phyloP scores from a whole-genome alignment of 2,113 vertebrate species.

The Todiramphus saurophagus region DNA sequence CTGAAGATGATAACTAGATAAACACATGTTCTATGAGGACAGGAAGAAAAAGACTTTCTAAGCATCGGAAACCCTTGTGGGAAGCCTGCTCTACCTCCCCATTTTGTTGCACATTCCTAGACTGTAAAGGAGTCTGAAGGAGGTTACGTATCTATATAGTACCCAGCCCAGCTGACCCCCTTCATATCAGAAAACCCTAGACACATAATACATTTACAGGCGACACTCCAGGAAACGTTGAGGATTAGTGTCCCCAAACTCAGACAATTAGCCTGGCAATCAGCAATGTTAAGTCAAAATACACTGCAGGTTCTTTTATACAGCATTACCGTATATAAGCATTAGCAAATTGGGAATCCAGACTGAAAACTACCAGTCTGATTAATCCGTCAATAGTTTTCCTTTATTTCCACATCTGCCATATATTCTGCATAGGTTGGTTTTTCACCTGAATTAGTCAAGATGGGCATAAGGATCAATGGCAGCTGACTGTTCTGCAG shows the following conservation, averaged over 20 bases:
- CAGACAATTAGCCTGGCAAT: not conserved
- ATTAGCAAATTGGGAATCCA: not conserved
- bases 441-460: not conserved
- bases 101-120: not conserved
- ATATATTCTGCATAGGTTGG: not conserved
- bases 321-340: not conserved
- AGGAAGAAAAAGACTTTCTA: not conserved
- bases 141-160: not conserved
- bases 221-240: not conserved
- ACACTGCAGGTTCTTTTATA: not conserved
- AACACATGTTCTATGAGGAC: not conserved
- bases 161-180: not conserved
- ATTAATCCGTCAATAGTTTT: not conserved
- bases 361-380: not conserved
- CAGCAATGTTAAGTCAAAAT: not conserved
- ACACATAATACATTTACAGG: not conserved
- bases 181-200: accelerated
- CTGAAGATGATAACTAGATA: not conserved
- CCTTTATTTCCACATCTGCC: not conserved
- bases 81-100: not conserved
- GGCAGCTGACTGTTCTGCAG: not conserved
- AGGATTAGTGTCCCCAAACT: not conserved
- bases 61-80: not conserved
- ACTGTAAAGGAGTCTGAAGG: not conserved
- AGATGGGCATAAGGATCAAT: not conserved